Conservation (phyloP, 2,113 vertebrate species). For the Eulemur macaco region DNA sequence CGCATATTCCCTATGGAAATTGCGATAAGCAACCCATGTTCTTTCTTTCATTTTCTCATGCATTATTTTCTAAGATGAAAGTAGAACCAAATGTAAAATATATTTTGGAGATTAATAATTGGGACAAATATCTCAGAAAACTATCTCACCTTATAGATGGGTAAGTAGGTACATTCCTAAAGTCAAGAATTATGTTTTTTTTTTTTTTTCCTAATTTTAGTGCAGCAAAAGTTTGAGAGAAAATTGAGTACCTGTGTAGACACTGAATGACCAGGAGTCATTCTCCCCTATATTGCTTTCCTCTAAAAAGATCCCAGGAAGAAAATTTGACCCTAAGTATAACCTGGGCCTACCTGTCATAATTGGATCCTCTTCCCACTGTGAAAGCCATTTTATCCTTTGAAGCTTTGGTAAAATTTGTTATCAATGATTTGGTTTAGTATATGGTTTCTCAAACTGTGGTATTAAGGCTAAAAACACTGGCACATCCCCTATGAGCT, state of each 20-base stretch:
- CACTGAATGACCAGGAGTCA: not conserved
- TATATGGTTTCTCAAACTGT: not conserved
- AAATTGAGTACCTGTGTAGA: not conserved
- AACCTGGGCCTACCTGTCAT: not conserved
- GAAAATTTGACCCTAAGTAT: not conserved
- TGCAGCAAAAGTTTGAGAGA: not conserved
- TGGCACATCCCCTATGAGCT: not conserved
- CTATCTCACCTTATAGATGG: not conserved
- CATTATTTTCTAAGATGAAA: not conserved
- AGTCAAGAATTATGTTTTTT: not conserved
- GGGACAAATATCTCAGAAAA: not conserved
- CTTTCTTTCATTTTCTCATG: not conserved
- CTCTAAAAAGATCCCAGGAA: not conserved
- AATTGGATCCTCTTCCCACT: not conserved
- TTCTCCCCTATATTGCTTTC: not conserved
- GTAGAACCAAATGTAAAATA: not conserved
- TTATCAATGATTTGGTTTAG: not conserved
- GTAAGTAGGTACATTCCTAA: not conserved
- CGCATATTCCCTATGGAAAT: not conserved
- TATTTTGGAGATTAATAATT: conserved; percentile 2
- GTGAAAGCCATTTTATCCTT: not conserved
- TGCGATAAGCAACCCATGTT: not conserved
- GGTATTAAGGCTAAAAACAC: not conserved
- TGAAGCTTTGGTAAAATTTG: not conserved
- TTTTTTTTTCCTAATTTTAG: not conserved